phyloP scores from a whole-genome alignment of 2,888 invertebrate species.

The Trissolcus brochymenae region DNA sequence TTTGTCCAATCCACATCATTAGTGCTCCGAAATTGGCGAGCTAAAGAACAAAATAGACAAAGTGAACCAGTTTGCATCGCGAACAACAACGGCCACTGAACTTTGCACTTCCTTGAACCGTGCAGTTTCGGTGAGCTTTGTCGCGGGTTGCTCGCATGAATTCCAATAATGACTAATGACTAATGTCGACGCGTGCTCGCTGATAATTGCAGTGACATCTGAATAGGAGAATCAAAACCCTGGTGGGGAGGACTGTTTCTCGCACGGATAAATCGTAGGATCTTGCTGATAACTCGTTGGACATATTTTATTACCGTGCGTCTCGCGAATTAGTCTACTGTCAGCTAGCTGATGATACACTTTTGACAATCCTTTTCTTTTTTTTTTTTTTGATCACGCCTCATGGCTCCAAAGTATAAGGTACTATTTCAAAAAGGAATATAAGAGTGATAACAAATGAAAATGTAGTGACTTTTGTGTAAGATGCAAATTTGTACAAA shows the following conservation, averaged over 20 bases:
- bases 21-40: no score
- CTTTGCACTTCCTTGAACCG: constrained; percentile 30
- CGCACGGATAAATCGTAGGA: constrained; percentile 23
- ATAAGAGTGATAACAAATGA: no score
- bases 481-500: no score
- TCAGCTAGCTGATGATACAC: neutral
- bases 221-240: constrained; percentile 17
- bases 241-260: constrained; percentile 24
- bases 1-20: no score
- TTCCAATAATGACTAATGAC: constrained; percentile 20
- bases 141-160: constrained; percentile 15
- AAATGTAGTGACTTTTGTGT: no score
- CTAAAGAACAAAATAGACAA: neutral
- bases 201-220: constrained; percentile 17
- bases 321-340: constrained; percentile 24
- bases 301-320: constrained; percentile 40
- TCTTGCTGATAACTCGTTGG: constrained; percentile 31
- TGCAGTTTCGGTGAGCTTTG: constrained; percentile 19
- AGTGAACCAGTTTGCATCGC: neutral
- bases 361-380: neutral
- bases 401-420: constrained; percentile 40
- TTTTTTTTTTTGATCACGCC: constrained; percentile 3
- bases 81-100: constrained; percentile 16
- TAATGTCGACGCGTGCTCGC: constrained; percentile 17
- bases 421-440: constrained; percentile 8